Evolutionary conservation across 2,797 vertebrate genomes (phyloP), one percentile per base, ranked within the genome.

Genomic region (Ataeniobius toweri): DNA sequence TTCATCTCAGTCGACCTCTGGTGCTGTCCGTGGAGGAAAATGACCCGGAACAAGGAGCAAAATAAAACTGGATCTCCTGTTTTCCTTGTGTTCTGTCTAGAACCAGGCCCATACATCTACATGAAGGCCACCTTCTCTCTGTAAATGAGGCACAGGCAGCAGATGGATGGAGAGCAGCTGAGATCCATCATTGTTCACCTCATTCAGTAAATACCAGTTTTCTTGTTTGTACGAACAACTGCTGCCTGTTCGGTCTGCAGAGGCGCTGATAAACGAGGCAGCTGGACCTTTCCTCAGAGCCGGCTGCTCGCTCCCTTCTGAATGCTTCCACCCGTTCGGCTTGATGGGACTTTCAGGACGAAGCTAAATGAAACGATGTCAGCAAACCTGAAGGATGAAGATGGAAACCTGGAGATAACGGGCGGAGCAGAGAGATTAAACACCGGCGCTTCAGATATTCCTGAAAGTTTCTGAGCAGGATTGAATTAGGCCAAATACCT

Each of bases 171-270:
- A 55, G 71, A 55, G 28, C 28, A 31, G 48, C 26, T 72, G 53
- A 73, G 71, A 73, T 73, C 56, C 12, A 73, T 44, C 53, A 73
- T 39, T 24, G 53, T 73, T 73, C 71, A 7, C 31, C n/a, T 20
- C 22, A 24, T 56, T 56, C 36, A 41, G 22, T 56, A 56, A 56
- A 73, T 5, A 56, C 20, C 71, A 73, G 3, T 73, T 55, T 73
- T 73, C 51, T n/a, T 73, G 71, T 58, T 73, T 31, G 70, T 53
- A 36, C 8, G n/a, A 72, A 36, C 28, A 72, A 3, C 9, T 31
- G 59, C 26, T 13, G 59, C 20, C 7, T 14, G 55, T 24, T 61
- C 14, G 31, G 16, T 24, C 53, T 44, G 36, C 51, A 58, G 3
- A 46, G 48, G 48, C 55, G 20, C 10, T 59, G 72, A 59, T 74